A percentile compares a stretch with the other conserved stretches of the same genome.
Conservation (phyloP, 2,888 invertebrate genomes). For the Epistrophe eligans region DNA sequence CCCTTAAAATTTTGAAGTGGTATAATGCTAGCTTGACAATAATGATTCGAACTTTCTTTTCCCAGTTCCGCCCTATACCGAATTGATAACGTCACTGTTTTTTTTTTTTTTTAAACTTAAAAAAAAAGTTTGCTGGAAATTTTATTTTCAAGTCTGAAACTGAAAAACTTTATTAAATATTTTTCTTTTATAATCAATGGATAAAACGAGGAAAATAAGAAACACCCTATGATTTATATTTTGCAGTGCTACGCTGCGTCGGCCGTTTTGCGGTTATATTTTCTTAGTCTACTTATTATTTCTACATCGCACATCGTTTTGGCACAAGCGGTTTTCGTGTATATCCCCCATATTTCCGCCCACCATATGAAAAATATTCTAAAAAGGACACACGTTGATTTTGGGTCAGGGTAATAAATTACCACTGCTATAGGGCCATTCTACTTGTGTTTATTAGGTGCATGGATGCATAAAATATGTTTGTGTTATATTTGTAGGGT, state of each 20-base stretch:
- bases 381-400: constrained; percentile 72
- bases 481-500: background rate
- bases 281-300: constrained; percentile 46
- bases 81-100: too few relatives aligned
- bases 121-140: too few relatives aligned
- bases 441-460: constrained; percentile 18
- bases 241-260: background rate
- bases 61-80: too few relatives aligned
- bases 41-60: too few relatives aligned
- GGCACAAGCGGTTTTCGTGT: constrained; percentile 39
- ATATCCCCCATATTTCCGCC: constrained; percentile 40
- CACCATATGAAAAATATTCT: constrained; percentile 20
- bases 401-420: constrained; percentile 68
- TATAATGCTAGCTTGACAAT: too few relatives aligned
- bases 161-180: too few relatives aligned
- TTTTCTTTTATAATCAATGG: too few relatives aligned
- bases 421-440: constrained; percentile 23
- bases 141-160: too few relatives aligned
- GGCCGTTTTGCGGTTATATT: constrained; percentile 19
- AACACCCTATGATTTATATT: constrained; percentile 13
- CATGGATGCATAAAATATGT: constrained; percentile 52
- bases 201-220: background rate
- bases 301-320: constrained; percentile 48
- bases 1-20: too few relatives aligned
- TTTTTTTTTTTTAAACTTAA: too few relatives aligned